A percentile compares a stretch with the other conserved stretches of the same genome.
These are phyloP conservation scores for Enteromius trimaculatus DNA, from an alignment of 2,797 vertebrate genomes.

Conservation along the genomic window DNA sequence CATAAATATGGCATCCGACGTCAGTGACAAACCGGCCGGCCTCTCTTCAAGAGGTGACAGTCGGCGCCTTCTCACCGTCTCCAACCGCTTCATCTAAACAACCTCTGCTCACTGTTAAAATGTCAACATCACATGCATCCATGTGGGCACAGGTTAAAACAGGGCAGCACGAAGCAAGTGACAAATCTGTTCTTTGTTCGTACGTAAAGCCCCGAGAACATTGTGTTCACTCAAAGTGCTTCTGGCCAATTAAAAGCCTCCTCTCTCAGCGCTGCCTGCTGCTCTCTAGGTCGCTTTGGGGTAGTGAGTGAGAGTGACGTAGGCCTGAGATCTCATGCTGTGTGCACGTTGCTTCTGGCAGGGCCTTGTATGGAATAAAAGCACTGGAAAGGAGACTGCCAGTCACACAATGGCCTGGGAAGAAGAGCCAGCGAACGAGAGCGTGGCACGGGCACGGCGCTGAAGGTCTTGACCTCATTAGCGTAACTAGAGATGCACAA, in stretches of 20 bases:
- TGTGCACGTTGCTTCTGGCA: slow-evolving; percentile 45
- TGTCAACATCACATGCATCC: slow-evolving; percentile 32
- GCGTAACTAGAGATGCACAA: slow-evolving; percentile 28
- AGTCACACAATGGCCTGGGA: slow-evolving; percentile 48
- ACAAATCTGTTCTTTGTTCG: slow-evolving; percentile 45
- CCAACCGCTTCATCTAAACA: slow-evolving; percentile 51
- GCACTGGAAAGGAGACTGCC: slow-evolving; percentile 52
- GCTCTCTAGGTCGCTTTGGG: slow-evolving; percentile 44
- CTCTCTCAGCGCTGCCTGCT: slow-evolving; percentile 33
- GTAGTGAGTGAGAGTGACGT: slow-evolving; percentile 49
- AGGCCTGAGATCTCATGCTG: slow-evolving; percentile 50
- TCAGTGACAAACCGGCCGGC: slow-evolving; percentile 33
- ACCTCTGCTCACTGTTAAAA: slow-evolving; percentile 44
- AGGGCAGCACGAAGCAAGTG: slow-evolving; percentile 35
- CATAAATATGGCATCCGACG: slow-evolving; percentile 48
- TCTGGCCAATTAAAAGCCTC: slow-evolving; percentile 55
- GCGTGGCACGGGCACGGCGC: slow-evolving; percentile 30
- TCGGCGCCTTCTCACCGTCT: slow-evolving; percentile 40
- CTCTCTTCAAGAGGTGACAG: slow-evolving; percentile 46
- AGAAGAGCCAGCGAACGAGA: slow-evolving; percentile 34
- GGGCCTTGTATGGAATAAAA: slow-evolving; percentile 63
- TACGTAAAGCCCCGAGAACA: slow-evolving; percentile 52
- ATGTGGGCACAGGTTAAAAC: slow-evolving; percentile 21
- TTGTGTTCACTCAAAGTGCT: slow-evolving; percentile 52
- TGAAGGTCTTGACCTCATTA: slow-evolving; percentile 61